phyloP scores from a whole-genome alignment of 2,113 vertebrate species.

The Malurus elegans region DNA sequence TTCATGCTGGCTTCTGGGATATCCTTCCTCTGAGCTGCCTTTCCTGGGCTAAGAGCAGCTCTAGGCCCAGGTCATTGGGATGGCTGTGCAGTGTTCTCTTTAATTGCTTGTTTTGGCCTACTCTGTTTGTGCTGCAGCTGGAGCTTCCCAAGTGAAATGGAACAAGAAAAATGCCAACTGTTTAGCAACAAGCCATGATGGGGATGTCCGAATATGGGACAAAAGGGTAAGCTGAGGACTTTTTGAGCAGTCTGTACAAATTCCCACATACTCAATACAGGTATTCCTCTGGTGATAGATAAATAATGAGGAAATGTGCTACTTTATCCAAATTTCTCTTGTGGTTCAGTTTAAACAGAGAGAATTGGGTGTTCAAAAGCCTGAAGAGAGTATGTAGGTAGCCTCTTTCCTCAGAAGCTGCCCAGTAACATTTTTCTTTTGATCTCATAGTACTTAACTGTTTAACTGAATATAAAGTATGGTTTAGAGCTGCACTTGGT shows the following conservation, averaged over 20 bases:
- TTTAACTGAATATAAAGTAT: neutral
- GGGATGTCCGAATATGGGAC: constrained; percentile 97
- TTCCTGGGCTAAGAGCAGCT: neutral
- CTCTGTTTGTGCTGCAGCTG: constrained; percentile 77
- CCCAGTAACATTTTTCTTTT: neutral
- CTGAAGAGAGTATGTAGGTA: neutral
- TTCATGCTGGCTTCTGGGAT: neutral
- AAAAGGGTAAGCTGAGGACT: constrained; percentile 82
- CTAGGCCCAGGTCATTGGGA: neutral
- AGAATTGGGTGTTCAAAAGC: neutral
- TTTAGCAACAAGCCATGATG: constrained; percentile 95
- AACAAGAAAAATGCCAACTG: constrained; percentile 89
- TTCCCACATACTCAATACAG: neutral
- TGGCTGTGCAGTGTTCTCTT: neutral
- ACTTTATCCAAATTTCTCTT: neutral
- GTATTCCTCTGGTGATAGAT: neutral
- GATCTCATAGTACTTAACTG: neutral
- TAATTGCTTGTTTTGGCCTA: neutral
- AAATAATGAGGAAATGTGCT: neutral
- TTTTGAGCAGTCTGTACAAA: neutral
- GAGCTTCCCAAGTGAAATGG: constrained; percentile 98
- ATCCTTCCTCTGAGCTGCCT: neutral
- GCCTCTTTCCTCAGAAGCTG: neutral
- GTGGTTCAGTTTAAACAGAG: neutral
- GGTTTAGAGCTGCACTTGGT: neutral